phyloP scores from a whole-genome alignment of 2,797 vertebrate species.

The Helarctos malayanus region DNA sequence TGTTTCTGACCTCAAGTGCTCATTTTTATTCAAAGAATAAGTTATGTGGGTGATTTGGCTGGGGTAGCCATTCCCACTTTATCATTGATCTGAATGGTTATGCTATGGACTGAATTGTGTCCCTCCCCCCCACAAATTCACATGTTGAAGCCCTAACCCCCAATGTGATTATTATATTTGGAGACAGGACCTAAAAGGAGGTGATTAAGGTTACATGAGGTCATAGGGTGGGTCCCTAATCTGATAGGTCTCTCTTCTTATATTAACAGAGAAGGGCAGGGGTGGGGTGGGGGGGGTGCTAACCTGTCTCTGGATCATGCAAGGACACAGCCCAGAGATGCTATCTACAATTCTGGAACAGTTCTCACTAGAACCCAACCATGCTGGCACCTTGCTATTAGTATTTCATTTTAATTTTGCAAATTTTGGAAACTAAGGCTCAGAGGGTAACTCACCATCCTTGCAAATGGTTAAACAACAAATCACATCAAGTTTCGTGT shows the following conservation, averaged over 20 bases:
- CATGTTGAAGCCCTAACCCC: background rate
- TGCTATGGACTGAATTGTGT: background rate
- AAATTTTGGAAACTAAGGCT: background rate
- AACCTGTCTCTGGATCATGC: background rate
- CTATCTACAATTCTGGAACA: background rate
- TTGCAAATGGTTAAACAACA: background rate
- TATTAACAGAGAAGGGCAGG: background rate
- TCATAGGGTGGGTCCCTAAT: background rate
- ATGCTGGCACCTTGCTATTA: background rate
- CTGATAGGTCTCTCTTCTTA: background rate
- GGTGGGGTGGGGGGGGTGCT: too few species aligned
- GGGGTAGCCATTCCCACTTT: background rate
- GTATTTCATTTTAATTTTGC: slow-evolving; percentile 19
- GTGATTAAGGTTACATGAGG: background rate
- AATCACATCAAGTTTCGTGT: background rate
- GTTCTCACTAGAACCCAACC: background rate
- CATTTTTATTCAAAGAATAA: background rate
- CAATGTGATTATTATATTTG: background rate
- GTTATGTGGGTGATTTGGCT: background rate
- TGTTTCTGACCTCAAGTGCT: background rate
- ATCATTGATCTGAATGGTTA: background rate
- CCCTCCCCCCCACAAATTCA: background rate
- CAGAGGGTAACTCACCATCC: background rate
- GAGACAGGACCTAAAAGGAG: background rate
- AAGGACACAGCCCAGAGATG: background rate